These are phyloP conservation scores for Thymelicus lineola DNA, from an alignment of 2,888 invertebrate species.

Conservation along the genomic window DNA sequence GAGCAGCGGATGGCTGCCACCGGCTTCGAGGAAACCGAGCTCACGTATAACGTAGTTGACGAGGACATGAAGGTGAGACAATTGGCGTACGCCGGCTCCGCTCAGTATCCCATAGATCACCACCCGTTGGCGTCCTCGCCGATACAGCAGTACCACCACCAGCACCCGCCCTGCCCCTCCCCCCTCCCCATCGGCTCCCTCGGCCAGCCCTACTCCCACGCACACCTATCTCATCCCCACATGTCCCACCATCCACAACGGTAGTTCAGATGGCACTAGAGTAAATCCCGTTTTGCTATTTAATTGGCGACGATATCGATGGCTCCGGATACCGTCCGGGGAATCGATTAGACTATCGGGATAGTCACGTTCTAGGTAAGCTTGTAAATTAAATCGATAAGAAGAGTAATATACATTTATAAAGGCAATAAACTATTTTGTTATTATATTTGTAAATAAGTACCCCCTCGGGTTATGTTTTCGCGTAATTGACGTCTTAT, in stretches of 20 bases:
- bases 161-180: constrained; percentile 90
- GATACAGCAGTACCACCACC: constrained; percentile 89
- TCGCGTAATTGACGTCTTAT: constrained; percentile 52
- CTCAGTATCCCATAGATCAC: constrained; percentile 89
- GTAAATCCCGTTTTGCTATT: constrained; percentile 54
- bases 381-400: constrained; percentile 61
- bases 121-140: constrained; percentile 87
- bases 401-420: constrained; percentile 64
- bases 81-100: constrained; percentile 93
- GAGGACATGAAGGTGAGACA: constrained; percentile 99
- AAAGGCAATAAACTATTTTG: constrained; percentile 69
- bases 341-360: constrained; percentile 61
- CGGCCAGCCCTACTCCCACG: constrained; percentile 81
- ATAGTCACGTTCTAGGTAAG: constrained; percentile 78
- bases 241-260: constrained; percentile 93
- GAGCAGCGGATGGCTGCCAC: constrained; percentile 99
- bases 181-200: constrained; percentile 87
- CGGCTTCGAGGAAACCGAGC: constrained; percentile 99
- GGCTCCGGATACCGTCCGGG: constrained; percentile 42
- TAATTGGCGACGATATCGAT: constrained; percentile 51
- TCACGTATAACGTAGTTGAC: constrained; percentile 97
- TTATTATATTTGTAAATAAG: constrained; percentile 76
- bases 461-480: constrained; percentile 53
- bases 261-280: constrained; percentile 84
- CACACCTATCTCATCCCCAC: constrained; percentile 87